Evolutionary conservation across 2,797 vertebrate genomes (phyloP).

Genomic region (Peromyscus eremicus): DNA sequence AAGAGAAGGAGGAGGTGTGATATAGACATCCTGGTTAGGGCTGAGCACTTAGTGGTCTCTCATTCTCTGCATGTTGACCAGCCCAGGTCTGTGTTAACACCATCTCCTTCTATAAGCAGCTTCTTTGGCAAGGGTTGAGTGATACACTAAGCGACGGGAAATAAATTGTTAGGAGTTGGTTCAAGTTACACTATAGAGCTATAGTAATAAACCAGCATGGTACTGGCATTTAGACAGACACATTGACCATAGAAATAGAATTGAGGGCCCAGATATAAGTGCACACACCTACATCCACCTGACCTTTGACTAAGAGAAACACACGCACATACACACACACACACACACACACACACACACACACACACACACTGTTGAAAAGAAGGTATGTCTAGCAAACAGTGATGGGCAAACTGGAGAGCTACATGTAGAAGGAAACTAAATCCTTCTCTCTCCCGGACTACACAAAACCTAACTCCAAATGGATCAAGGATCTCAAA

Average conservation of each 20-base stretch:
- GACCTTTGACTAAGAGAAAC: neutral
- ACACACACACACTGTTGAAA: neutral
- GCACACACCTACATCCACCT: neutral
- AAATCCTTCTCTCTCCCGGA: neutral
- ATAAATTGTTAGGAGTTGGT: neutral
- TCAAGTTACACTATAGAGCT: neutral
- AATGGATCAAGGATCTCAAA: neutral
- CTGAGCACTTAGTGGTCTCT: neutral
- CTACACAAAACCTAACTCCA: neutral
- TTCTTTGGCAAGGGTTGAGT: neutral
- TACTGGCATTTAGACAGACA: neutral
- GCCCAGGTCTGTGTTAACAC: neutral
- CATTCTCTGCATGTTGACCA: neutral
- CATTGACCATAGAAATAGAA: neutral
- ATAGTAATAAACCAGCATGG: neutral
- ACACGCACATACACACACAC: neutral
- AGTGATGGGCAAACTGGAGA: neutral
- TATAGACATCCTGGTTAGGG: neutral
- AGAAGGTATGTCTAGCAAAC: neutral
- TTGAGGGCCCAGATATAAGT: neutral
- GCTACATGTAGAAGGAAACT: neutral
- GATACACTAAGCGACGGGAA: neutral
- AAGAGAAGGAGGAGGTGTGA: neutral
- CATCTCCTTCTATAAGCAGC: neutral
- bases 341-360: too few relatives aligned